These are phyloP conservation scores for Ammospiza maritima DNA, from an alignment of 2,797 vertebrate species.

Conservation along the genomic window DNA sequence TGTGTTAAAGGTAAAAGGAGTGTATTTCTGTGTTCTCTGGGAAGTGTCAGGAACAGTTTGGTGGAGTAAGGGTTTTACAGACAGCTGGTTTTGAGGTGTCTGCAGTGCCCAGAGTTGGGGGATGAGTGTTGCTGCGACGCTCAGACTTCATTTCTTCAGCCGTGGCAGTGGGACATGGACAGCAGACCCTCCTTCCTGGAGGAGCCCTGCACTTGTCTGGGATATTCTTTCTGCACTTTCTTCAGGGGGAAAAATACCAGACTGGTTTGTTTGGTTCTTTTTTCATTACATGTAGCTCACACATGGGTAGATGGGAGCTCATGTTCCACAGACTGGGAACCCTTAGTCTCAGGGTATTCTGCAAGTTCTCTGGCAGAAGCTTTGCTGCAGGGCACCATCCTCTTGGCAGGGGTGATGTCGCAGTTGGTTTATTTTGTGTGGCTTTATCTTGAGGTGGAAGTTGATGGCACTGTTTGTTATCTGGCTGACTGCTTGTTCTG, in stretches of 20 bases:
- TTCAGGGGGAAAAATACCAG: neutral
- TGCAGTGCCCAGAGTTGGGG: neutral
- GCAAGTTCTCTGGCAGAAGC: neutral
- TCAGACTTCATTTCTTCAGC: neutral
- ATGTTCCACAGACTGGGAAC: neutral
- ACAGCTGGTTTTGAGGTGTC: neutral
- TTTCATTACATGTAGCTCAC: neutral
- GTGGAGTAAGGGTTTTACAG: neutral
- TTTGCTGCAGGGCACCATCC: neutral
- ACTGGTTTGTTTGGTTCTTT: neutral
- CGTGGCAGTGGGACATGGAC: neutral
- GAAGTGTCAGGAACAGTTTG: neutral
- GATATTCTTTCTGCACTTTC: neutral
- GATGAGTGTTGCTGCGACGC: neutral
- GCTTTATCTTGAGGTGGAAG: neutral
- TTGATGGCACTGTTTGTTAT: neutral
- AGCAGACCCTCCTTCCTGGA: neutral
- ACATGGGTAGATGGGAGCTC: neutral
- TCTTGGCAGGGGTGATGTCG: neutral
- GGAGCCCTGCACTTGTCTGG: neutral
- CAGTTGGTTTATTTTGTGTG: neutral
- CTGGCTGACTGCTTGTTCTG: neutral
- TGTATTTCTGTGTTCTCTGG: neutral
- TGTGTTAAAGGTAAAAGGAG: neutral
- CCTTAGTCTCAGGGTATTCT: neutral